Evolutionary conservation across 1,140 invertebrate genomes (phyloP), one percentile per base, ranked within the genome.

Genomic region (Lethocerus indicus): DNA sequence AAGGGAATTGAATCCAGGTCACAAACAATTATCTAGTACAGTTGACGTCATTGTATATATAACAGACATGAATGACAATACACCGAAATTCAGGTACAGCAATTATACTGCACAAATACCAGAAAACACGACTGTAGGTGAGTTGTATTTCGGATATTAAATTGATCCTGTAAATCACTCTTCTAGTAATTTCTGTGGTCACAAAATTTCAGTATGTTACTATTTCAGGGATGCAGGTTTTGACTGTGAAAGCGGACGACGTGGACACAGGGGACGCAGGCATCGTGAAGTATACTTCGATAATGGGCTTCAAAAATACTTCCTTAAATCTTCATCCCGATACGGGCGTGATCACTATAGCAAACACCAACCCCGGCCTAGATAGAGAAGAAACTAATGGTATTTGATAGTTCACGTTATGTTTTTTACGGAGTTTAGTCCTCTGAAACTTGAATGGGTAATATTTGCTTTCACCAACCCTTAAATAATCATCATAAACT

Each of bases 21-120:
- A 82, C 75, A 16, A 53, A 43, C 20, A 44, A 14, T 42, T 56
- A 9, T 56, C 83, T 18, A 72, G 76, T 1, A 72, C 69, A 32
- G 78, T 81, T 0, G 77, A 80, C 50, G 76, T 91, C 0, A 80
- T 76, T 0, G 79, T 94, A 1, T 78, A 82, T 58, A 65, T 96
- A 16, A 74, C 81, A 49, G 91, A 96, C 63, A 71, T 85, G 2
- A 95, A 96, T 60, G 92, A 95, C 60, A 91, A 93, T 65, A 66
- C 76, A 3, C 91, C 91, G 0, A 68, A 78, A 43, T 96, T 96
- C 61, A 65, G 75, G 7, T 69, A 80, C 53, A 60, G 75, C 14
- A 64, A 72, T 1, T 95, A 92, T 59, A 68, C 75, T 37, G 80
- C 78, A 0, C 75, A 79, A 25, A 57, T 90, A 23, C 72, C 73